phyloP scores from a whole-genome alignment of 2,113 vertebrate species.

The Onychostoma macrolepis region DNA sequence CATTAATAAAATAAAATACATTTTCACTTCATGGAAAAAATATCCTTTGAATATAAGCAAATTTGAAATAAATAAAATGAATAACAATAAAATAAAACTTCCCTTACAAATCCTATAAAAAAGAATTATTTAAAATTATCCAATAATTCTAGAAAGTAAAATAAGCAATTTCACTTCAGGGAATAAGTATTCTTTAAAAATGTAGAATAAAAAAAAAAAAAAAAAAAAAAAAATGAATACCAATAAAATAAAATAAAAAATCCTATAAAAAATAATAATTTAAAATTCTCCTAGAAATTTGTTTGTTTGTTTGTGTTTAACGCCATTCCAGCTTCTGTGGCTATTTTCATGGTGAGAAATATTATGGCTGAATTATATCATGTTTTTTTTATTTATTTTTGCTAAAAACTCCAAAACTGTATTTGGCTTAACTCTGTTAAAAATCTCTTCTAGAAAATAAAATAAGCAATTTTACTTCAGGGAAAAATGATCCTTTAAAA shows the following conservation, averaged over 20 bases:
- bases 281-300: not conserved
- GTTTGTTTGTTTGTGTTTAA: too few relatives aligned
- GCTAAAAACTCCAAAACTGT: too few relatives aligned
- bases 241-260: not conserved
- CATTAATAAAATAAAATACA: not conserved
- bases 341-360: too few relatives aligned
- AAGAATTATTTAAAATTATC: not conserved
- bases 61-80: not conserved
- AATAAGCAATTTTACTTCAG: not conserved
- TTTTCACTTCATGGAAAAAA: not conserved
- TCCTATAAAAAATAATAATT: not conserved
- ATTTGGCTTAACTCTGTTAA: too few relatives aligned
- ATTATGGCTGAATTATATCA: too few relatives aligned
- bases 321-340: too few relatives aligned
- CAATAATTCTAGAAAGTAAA: not conserved
- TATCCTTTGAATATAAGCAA: not conserved
- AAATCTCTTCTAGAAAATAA: too few relatives aligned
- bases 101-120: not conserved
- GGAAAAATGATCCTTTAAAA: not conserved
- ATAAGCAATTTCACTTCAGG: not conserved
- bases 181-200: not conserved
- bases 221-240: too few relatives aligned
- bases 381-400: too few relatives aligned
- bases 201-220: too few relatives aligned
- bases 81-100: not conserved